A percentile compares a stretch with the other conserved stretches of the same genome.
Evolutionary conservation across 2,113 vertebrate species (phyloP).

Genomic region (Gymnogyps californianus): DNA sequence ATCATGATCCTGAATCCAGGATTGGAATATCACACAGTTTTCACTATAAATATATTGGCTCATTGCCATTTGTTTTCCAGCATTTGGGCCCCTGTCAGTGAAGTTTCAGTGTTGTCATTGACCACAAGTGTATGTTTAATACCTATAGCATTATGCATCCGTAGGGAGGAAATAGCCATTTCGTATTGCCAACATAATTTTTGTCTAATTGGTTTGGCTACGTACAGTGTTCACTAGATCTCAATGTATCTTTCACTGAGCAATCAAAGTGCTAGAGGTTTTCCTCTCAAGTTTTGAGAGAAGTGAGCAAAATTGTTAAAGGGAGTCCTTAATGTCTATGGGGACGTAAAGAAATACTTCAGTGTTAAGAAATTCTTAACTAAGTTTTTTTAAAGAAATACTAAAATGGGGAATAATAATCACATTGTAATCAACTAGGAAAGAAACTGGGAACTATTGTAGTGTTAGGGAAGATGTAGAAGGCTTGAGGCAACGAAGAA

Average conservation of each 20-base stretch:
- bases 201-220: neutral
- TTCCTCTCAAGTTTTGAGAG: neutral
- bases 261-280: neutral
- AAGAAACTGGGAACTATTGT: neutral
- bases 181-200: neutral
- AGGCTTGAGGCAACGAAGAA: neutral
- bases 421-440: neutral
- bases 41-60: neutral
- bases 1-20: neutral
- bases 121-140: neutral
- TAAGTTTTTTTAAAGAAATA: neutral
- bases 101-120: neutral
- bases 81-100: neutral
- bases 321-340: neutral
- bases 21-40: neutral
- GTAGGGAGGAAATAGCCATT: neutral
- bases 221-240: neutral
- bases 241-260: neutral
- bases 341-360: neutral
- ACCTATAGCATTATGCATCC: neutral
- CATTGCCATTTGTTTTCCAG: neutral
- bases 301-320: neutral
- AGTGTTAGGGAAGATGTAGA: neutral
- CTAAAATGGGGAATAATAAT: neutral
- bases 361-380: neutral